A percentile compares a stretch with the other conserved stretches of the same genome.
Conservation (phyloP, 37 sponge, comb jelly and placozoan species). For the Ephydatia muelleri region DNA sequence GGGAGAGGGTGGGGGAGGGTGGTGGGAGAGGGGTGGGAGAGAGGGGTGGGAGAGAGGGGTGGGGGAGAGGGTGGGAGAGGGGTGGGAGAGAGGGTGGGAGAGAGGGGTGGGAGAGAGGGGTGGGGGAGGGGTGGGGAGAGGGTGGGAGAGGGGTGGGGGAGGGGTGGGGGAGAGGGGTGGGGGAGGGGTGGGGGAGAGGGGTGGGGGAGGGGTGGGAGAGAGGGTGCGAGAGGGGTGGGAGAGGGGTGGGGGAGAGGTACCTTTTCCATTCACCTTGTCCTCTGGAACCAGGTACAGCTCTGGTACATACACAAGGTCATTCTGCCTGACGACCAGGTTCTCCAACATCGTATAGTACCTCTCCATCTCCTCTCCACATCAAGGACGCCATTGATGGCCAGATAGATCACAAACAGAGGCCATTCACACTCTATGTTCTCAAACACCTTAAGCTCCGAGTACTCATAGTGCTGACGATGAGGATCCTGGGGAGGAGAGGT, state of each 20-base stretch:
- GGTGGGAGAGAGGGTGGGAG: neutral
- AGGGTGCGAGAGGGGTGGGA: neutral
- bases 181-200: neutral
- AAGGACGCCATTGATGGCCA: slow-evolving; percentile 73
- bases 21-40: neutral
- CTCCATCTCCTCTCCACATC: slow-evolving; percentile 19
- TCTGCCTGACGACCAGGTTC: too few relatives aligned
- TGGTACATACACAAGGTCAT: slow-evolving; percentile 76
- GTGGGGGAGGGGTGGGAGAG: neutral
- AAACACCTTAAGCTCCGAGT: slow-evolving; percentile 89
- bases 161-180: neutral
- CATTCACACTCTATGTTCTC: slow-evolving; percentile 97
- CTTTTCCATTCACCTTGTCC: slow-evolving; percentile 72
- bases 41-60: neutral
- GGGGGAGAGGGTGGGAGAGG: neutral
- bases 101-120: neutral
- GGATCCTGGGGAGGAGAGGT: too few relatives aligned
- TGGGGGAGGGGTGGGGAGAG: neutral
- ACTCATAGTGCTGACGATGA: slow-evolving; percentile 92
- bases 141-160: neutral
- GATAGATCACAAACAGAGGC: slow-evolving; percentile 85
- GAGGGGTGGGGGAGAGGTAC: neutral
- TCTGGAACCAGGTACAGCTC: slow-evolving; percentile 72
- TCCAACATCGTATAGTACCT: slow-evolving; percentile 36
- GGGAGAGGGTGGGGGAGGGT: neutral